Percentiles rank a stretch among this genome's conserved stretches.
These are phyloP conservation scores for Crenuchus spilurus DNA, from an alignment of 2,797 vertebrate genomes.

Conservation along the genomic window DNA sequence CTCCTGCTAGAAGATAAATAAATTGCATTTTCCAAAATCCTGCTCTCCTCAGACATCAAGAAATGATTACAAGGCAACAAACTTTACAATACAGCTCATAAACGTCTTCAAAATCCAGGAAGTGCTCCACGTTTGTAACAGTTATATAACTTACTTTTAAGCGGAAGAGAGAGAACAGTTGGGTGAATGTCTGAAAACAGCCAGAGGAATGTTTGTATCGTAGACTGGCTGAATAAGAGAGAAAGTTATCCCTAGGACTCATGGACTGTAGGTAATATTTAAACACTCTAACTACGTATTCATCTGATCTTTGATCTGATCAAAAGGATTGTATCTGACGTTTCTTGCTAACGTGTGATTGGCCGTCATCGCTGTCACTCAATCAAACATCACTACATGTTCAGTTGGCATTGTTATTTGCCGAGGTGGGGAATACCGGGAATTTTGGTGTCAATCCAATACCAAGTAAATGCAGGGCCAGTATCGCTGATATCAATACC, in stretches of 20 bases:
- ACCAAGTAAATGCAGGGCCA: too few relatives aligned
- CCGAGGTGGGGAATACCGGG: too few relatives aligned
- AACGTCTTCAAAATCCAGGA: neutral
- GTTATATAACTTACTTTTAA: neutral
- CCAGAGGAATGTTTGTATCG: neutral
- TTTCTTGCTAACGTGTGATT: too few relatives aligned
- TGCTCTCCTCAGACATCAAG: neutral
- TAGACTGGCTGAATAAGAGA: neutral
- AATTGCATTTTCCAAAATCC: neutral
- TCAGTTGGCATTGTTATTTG: too few relatives aligned
- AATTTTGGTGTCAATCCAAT: too few relatives aligned
- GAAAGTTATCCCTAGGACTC: conserved; percentile 12
- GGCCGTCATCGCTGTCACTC: too few relatives aligned
- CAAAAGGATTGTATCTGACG: neutral
- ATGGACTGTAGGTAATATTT: neutral
- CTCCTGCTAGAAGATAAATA: conserved; percentile 8
- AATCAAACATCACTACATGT: too few relatives aligned
- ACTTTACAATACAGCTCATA: neutral
- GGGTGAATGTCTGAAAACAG: neutral
- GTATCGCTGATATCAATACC: too few relatives aligned
- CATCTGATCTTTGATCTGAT: too few relatives aligned
- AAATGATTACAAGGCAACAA: too few relatives aligned
- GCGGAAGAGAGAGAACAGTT: neutral
- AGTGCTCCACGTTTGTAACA: neutral
- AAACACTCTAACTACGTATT: neutral